Evolutionary conservation across 1,140 invertebrate genomes (phyloP).

Genomic region (Neodiprion virginianus): DNA sequence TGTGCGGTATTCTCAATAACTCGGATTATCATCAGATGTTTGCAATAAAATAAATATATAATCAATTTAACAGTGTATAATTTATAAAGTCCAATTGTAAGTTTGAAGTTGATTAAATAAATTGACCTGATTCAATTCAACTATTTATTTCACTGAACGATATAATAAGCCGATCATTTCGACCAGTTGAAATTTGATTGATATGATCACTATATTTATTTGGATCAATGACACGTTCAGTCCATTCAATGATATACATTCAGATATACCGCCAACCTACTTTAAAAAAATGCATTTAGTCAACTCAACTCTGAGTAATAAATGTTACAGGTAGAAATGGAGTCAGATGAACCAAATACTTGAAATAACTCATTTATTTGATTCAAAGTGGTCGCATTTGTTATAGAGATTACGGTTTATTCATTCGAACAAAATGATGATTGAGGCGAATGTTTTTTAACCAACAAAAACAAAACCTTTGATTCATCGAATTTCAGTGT

Average conservation of each 20-base stretch:
- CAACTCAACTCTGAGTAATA: not conserved
- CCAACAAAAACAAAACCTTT: not conserved
- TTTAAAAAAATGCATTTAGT: not conserved
- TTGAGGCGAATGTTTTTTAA: not conserved
- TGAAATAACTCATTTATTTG: not conserved
- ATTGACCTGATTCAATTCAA: not conserved
- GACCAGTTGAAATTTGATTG: not conserved
- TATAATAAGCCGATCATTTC: not conserved
- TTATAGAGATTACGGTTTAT: not conserved
- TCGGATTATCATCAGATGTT: not conserved
- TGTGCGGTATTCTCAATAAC: not conserved
- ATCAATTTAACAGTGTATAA: not conserved
- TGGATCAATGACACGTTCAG: not conserved
- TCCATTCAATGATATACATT: not conserved
- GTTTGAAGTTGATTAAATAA: not conserved
- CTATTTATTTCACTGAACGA: slow-evolving; percentile 1
- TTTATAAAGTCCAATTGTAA: not conserved
- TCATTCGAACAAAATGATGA: not conserved
- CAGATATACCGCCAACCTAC: not conserved
- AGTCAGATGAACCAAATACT: not conserved
- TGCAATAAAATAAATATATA: not conserved
- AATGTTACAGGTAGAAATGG: not conserved
- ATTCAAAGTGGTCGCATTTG: not conserved
- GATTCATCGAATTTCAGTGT: not conserved
- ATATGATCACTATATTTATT: not conserved